phyloP scores from a whole-genome alignment of 1,140 invertebrate species.

The Papilio glaucus region DNA sequence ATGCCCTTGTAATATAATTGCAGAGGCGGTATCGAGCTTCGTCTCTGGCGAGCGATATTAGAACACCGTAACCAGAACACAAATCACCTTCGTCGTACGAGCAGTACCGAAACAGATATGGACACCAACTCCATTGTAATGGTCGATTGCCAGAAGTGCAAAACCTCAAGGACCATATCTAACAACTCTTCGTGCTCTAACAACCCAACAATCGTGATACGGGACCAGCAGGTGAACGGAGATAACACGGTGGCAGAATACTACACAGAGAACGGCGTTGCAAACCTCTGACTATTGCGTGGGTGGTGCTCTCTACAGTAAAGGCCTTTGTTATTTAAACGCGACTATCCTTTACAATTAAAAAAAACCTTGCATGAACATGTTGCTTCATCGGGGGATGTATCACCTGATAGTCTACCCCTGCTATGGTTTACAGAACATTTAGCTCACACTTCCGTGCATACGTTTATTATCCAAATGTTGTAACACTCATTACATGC shows the following conservation, averaged over 20 bases:
- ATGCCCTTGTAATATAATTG: constrained; percentile 37
- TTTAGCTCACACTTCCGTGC: not conserved
- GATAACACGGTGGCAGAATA: constrained; percentile 58
- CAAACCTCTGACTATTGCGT: constrained; percentile 76
- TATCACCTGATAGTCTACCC: not conserved
- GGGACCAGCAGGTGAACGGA: constrained; percentile 58
- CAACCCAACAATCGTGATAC: constrained; percentile 70
- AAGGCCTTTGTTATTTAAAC: constrained; percentile 34
- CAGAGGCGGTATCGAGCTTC: constrained; percentile 80
- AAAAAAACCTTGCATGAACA: not conserved
- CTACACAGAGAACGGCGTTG: constrained; percentile 61
- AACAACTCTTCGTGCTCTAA: constrained; percentile 57
- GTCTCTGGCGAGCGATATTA: constrained; percentile 83
- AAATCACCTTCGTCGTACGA: constrained; percentile 58
- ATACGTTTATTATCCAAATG: not conserved
- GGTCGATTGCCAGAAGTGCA: constrained; percentile 73
- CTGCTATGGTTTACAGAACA: not conserved
- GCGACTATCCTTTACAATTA: not conserved
- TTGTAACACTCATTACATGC: too few species aligned
- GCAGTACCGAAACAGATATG: constrained; percentile 76
- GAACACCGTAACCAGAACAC: constrained; percentile 71
- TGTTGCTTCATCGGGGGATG: not conserved
- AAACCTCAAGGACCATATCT: constrained; percentile 52
- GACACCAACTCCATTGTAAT: constrained; percentile 77
- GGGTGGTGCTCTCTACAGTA: constrained; percentile 83